Base-by-base conservation (phyloP, 2,888 invertebrate species). In the Myathropa florea region DNA sequence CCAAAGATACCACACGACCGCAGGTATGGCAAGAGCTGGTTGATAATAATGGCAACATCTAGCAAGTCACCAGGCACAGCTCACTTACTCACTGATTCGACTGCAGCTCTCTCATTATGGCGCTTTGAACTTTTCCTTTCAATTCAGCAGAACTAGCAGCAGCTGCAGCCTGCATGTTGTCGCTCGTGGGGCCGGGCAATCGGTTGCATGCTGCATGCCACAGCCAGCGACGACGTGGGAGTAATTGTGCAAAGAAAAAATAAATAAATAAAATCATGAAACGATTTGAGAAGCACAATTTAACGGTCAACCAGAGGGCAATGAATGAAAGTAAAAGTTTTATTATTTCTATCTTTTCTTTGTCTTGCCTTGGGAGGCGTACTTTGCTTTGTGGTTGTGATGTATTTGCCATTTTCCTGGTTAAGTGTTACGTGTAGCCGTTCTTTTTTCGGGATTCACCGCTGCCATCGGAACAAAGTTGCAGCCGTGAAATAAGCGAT, bases 41-140 rank as follows among this genome's bases (percentile, higher is more conserved):
- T 81, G 72, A 77, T 77, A 78, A 82, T 82, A 77, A 85, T 82
- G 85, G 85, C 55, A 70, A 60, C 36, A 81, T 80, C 70, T 59
- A 64, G 67, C 26, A 65, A 46, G n/a, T 3, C n/a, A n/a, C n/a
- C 30, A 53, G 55, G 65, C 61, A 61, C 67, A 33, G 61, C 12
- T 79, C 65, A 72, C 39, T 72, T 65, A 39, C 55, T 65, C 63
- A 72, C 46, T 71, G 33, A 70, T n/a, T 71, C 53, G 68, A 70
- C 63, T 70, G 33, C 46, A 18, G 18, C 18, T 60, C 60, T 64
- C 63, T 71, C 76, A 75, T 84, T 76, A 76, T 64, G 72, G 72
- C 77, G 68, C 59, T 82, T 85, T 82, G 73, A 85, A 85, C 85
- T 85, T 85, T 85, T 85, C 77, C 82, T 85, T 85, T 85, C 85